A percentile compares a stretch with the other conserved stretches of the same genome.
Evolutionary conservation across 2,888 invertebrate genomes (phyloP).

Genomic region (Unio delphinus): DNA sequence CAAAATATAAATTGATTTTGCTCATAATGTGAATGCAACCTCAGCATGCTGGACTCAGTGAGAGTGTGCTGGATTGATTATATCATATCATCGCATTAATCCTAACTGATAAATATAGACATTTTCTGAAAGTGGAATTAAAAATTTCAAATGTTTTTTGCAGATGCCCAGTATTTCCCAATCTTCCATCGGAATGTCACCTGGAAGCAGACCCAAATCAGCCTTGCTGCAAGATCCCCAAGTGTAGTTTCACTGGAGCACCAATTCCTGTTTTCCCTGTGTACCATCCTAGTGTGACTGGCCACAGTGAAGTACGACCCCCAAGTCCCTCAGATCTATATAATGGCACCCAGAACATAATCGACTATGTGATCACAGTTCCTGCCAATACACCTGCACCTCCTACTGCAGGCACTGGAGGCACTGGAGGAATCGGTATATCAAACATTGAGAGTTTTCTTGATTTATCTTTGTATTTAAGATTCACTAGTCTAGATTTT

Average conservation of each 20-base stretch:
- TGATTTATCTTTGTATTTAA: too few relatives aligned
- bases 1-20: too few relatives aligned
- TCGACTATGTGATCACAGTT: conserved; percentile 27
- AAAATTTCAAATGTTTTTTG: background rate
- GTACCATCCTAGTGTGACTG: conserved; percentile 40
- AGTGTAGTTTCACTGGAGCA: conserved; percentile 45
- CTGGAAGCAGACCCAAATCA: conserved; percentile 47
- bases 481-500: too few relatives aligned
- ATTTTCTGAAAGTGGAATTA: too few relatives aligned
- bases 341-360: conserved; percentile 35
- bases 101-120: too few relatives aligned
- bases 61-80: too few relatives aligned
- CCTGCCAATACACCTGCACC: conserved; percentile 27
- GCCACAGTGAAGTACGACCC: conserved; percentile 45
- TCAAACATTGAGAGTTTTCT: background rate
- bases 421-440: conserved; percentile 45
- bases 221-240: conserved; percentile 50
- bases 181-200: conserved; percentile 43
- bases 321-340: conserved; percentile 42
- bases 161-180: conserved; percentile 55
- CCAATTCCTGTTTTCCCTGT: conserved; percentile 43
- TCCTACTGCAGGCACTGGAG: conserved; percentile 26
- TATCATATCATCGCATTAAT: too few relatives aligned
- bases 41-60: too few relatives aligned
- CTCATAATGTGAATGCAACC: too few relatives aligned